Evolutionary conservation across 2,797 vertebrate genomes (phyloP), one percentile per base, ranked within the genome.

Genomic region (Gymnothorax reevesii): DNA sequence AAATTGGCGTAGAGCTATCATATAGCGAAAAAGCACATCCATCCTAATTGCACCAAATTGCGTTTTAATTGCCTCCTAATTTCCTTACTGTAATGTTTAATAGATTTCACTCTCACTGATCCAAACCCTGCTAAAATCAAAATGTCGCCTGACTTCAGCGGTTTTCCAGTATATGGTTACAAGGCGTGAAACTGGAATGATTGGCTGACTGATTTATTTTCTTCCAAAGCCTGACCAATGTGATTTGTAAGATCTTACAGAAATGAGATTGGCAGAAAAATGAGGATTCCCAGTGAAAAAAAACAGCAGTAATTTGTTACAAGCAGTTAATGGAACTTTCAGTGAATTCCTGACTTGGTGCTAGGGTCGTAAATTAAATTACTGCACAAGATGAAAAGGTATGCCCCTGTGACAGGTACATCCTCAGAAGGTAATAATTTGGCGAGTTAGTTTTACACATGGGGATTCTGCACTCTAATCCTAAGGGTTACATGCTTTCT

Each of bases 21-120:
- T 62, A 82, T 22, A 25, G 5, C 2, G 15, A 86, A 86, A 73
- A 86, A 86, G 60, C 20, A 80, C n/a, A 54, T 54, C 75, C 85
- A 57, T 22, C 62, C 57, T 86, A 80, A 82, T 86, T 59, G 12
- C 22, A n/a, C 20, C 27, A 59, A 80, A 52, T 86, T 80, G n/a
- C 79, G 80, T 79, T 77, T 85, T 22, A 85, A 73, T 57, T 85
- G 20, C 27, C 59, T 54, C 10, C 7, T 2, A 82, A 82, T 25
- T 27, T 15, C 69, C 25, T 9, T 73, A 33, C 12, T 10, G 27
- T 27, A 73, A 33, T 27, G 8, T 27, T 33, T 33, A 10, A 12
- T 17, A 27, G 4, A 10, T 10, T 13, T 73, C 7, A 13, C 62
- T 66, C 22, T 22, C 20, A n/a, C 62, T n/a, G 62, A n/a, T 20